phyloP scores from a whole-genome alignment of 2,888 invertebrate genomes.

The Apamea monoglypha region DNA sequence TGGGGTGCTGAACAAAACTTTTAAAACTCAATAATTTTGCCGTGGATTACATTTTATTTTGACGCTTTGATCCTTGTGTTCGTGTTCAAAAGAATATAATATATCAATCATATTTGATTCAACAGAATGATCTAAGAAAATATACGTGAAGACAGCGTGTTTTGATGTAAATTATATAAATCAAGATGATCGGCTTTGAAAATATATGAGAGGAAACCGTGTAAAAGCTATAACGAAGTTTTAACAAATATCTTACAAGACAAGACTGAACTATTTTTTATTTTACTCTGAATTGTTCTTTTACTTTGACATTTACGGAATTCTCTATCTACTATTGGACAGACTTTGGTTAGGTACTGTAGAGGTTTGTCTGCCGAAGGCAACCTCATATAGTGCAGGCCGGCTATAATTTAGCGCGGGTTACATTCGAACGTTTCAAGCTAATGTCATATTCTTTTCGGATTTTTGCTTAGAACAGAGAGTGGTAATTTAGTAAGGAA shows the following conservation, averaged over 20 bases:
- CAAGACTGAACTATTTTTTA: not conserved
- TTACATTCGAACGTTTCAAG: too few species aligned
- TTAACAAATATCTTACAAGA: not conserved
- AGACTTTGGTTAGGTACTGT: not conserved
- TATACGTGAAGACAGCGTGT: constrained; percentile 50
- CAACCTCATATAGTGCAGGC: too few species aligned
- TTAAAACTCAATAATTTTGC: constrained; percentile 58
- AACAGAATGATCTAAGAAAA: constrained; percentile 58
- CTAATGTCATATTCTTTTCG: too few species aligned
- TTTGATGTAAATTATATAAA: constrained; percentile 46
- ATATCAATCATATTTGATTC: constrained; percentile 49
- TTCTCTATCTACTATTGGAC: not conserved
- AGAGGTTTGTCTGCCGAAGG: too few species aligned
- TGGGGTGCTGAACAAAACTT: constrained; percentile 52
- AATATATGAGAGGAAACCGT: constrained; percentile 8
- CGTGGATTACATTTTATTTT: constrained; percentile 58
- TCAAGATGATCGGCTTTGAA: constrained; percentile 30
- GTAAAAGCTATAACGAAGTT: not conserved
- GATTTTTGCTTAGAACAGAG: too few species aligned
- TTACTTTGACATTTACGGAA: not conserved
- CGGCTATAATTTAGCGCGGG: too few species aligned
- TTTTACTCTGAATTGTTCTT: not conserved
- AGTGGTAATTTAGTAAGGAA: too few species aligned
- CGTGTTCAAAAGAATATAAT: constrained; percentile 60
- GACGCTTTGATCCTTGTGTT: constrained; percentile 57